Conservation (phyloP, 2,888 invertebrate species). For the Saturnia japonica region DNA sequence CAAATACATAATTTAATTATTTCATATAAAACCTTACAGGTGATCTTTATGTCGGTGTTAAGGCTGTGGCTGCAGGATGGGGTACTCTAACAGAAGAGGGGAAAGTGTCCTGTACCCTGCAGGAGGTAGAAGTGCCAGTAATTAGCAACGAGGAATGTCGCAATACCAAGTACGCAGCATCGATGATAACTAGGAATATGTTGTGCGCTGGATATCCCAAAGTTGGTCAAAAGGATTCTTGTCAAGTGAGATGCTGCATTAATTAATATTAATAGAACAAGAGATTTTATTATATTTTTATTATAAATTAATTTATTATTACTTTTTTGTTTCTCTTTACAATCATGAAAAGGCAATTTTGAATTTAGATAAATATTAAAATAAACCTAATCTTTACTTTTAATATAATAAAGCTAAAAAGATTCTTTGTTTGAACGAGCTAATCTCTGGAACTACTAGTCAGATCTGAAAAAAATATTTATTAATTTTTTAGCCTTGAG, state of each 20-base stretch:
- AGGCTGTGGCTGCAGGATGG: constrained; percentile 92
- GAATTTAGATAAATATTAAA: not conserved
- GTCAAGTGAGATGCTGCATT: constrained; percentile 82
- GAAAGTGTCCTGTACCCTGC: constrained; percentile 89
- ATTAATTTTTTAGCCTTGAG: too few species aligned
- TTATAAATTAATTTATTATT: not conserved
- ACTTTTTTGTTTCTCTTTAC: not conserved
- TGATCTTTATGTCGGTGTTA: constrained; percentile 86
- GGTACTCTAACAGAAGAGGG: constrained; percentile 93
- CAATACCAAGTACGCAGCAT: constrained; percentile 89
- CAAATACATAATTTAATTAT: not conserved
- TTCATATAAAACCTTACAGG: constrained; percentile 61
- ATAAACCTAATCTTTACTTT: not conserved
- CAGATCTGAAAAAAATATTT: too few species aligned
- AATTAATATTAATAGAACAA: not conserved
- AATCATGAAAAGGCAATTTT: not conserved
- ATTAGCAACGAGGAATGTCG: constrained; percentile 87
- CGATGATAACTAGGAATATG: constrained; percentile 95
- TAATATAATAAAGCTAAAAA: too few species aligned
- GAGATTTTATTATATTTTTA: not conserved
- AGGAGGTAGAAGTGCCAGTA: constrained; percentile 90
- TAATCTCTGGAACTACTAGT: too few species aligned
- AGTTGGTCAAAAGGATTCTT: constrained; percentile 88
- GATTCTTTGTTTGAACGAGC: too few species aligned
- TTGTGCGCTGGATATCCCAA: constrained; percentile 90